Evolutionary conservation across 2,113 vertebrate species (phyloP).

Genomic region (Caracal caracal): DNA sequence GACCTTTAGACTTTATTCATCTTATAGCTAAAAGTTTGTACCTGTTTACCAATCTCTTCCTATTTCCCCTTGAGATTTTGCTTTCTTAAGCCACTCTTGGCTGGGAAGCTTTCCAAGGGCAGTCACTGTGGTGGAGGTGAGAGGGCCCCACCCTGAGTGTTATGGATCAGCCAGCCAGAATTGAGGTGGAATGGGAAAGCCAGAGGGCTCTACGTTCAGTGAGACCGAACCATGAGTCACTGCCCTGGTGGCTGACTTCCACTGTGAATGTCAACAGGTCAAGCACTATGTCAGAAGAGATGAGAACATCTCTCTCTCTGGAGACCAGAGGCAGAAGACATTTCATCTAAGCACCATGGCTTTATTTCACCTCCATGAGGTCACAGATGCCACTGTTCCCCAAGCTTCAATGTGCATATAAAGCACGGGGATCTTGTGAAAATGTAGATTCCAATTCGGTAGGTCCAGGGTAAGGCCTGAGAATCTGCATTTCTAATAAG

Average conservation of each 20-base stretch:
- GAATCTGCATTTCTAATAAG: background rate
- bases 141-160: background rate
- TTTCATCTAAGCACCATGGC: background rate
- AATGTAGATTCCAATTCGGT: background rate
- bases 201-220: background rate
- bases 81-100: background rate
- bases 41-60: background rate
- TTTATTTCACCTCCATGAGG: background rate
- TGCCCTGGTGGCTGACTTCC: background rate
- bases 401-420: background rate
- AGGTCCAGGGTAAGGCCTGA: background rate
- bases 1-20: background rate
- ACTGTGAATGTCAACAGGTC: background rate
- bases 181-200: background rate
- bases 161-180: background rate
- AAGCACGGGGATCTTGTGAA: background rate
- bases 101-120: background rate
- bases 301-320: background rate
- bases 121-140: background rate
- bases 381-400: background rate
- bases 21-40: background rate
- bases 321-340: background rate
- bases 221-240: background rate
- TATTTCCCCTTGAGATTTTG: slow-evolving; percentile 8
- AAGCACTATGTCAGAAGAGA: background rate